phyloP scores from a whole-genome alignment of 2,888 invertebrate genomes.

The Himalopsyche tibetana region DNA sequence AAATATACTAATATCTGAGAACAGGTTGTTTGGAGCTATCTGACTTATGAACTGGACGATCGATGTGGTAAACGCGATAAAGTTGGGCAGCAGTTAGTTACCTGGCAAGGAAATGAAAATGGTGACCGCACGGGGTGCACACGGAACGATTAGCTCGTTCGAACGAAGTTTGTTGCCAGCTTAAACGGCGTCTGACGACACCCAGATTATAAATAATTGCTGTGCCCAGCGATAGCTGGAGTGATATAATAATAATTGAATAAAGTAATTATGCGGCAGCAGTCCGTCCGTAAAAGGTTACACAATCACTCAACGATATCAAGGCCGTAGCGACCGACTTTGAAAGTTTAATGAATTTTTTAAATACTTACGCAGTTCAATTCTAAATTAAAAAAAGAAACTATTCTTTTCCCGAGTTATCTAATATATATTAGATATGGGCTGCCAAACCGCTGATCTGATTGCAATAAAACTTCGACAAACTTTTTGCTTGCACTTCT shows the following conservation, averaged over 20 bases:
- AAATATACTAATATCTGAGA: no score
- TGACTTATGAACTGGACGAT: no score
- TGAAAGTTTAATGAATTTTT: background rate
- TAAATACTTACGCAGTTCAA: background rate
- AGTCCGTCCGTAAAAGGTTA: background rate
- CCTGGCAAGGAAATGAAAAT: background rate
- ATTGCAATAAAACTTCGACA: no score
- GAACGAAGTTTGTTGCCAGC: background rate
- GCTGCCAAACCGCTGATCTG: no score
- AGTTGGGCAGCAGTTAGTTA: background rate
- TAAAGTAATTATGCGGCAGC: constrained; percentile 9
- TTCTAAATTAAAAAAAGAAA: no score
- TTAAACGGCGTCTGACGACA: background rate
- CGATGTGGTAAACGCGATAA: background rate
- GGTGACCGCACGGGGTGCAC: background rate
- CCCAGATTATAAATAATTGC: background rate
- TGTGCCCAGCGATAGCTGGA: background rate
- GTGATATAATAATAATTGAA: constrained; percentile 3
- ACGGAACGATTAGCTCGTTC: background rate
- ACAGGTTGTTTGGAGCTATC: no score
- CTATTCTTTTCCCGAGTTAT: no score
- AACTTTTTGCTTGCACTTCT: no score
- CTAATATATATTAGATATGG: no score
- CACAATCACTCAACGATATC: background rate
- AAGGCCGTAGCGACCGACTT: background rate